A percentile compares a stretch with the other conserved stretches of the same genome.
Evolutionary conservation across 2,888 invertebrate genomes (phyloP).

Genomic region (Nephrocerus scutellatus): DNA sequence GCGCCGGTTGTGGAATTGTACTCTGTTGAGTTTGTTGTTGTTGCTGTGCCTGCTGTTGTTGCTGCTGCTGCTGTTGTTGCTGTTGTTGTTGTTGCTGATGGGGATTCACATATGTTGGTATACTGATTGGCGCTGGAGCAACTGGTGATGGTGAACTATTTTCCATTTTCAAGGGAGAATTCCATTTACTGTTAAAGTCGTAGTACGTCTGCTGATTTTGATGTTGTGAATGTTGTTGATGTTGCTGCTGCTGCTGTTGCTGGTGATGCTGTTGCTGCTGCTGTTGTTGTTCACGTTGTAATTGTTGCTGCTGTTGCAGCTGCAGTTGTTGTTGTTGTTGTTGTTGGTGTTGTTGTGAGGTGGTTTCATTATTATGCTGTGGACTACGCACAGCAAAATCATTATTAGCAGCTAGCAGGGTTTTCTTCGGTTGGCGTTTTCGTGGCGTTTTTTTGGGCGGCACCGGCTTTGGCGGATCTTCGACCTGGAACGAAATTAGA

Average conservation of each 20-base stretch:
- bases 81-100: constrained; percentile 49
- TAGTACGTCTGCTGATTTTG: constrained; percentile 56
- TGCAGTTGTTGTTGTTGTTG: constrained; percentile 36
- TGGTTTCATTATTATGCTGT: constrained; percentile 29
- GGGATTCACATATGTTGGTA: constrained; percentile 50
- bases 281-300: constrained; percentile 43
- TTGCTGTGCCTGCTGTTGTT: constrained; percentile 25
- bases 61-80: constrained; percentile 29
- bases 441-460: constrained; percentile 41
- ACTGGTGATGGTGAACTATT: constrained; percentile 38
- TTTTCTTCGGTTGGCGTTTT: constrained; percentile 45
- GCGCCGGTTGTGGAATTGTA: constrained; percentile 60
- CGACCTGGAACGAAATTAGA: constrained; percentile 30
- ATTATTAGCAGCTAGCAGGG: constrained; percentile 36
- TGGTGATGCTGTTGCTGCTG: constrained; percentile 46
- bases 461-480: constrained; percentile 33
- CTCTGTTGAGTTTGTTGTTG: constrained; percentile 54
- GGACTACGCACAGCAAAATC: constrained; percentile 37
- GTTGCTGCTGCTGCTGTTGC: constrained; percentile 33
- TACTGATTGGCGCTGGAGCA: constrained; percentile 39
- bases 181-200: constrained; percentile 78
- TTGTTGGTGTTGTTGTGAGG: constrained; percentile 13
- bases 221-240: constrained; percentile 27
- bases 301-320: constrained; percentile 33
- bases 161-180: constrained; percentile 53